Base-by-base conservation (phyloP, 2,888 invertebrate genomes). In the Auanema sp. region DNA sequence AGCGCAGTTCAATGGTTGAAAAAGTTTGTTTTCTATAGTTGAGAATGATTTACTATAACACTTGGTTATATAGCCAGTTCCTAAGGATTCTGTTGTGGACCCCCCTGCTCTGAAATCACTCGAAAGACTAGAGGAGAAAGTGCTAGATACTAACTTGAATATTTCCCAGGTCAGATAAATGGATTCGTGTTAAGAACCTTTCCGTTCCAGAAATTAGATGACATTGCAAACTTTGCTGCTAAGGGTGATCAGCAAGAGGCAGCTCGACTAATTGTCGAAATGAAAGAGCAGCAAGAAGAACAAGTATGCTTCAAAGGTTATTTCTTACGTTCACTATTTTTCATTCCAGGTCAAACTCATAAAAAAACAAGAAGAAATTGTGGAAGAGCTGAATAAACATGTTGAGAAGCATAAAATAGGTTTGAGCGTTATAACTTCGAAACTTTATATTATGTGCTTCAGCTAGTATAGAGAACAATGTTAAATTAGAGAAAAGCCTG, bases 81-180 rank as follows among this genome's bases (percentile, higher is more conserved):
- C 64, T 14, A 64, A 64, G 54, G 73, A 71, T 54, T 61, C 67
- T 6, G 62, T 61, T 10, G 69, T 55, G 0, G 64, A 74, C 23
- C 54, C 69, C 49, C 69, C 71, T 41, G 70, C 70, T 1, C 52
- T 77, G 44, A 70, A 75, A 33, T 65, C 67, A 21, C 53, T 76
- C 64, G 77, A 75, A 51, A 68, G 70, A 58, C 41, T 74, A 4
- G 77, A 77, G 55, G 75, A 75, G 58, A 59, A 68, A 44, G 73
- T 77, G 8, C 60, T 77, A 12, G 77, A 75, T 43, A 66, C 77
- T 1, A 77, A 77, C 65, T 44, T 75, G 55, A 77, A 77, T 57
- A 75, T 77, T 33, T 77, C 75, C 0, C 69, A 68, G 70, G 72
- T 70, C 53, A 23, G 60, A n/a, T n/a, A n/a, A n/a, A n/a, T n/a